Base-by-base conservation (phyloP, 1,140 invertebrate genomes). In the Potamilus streckersoni region DNA sequence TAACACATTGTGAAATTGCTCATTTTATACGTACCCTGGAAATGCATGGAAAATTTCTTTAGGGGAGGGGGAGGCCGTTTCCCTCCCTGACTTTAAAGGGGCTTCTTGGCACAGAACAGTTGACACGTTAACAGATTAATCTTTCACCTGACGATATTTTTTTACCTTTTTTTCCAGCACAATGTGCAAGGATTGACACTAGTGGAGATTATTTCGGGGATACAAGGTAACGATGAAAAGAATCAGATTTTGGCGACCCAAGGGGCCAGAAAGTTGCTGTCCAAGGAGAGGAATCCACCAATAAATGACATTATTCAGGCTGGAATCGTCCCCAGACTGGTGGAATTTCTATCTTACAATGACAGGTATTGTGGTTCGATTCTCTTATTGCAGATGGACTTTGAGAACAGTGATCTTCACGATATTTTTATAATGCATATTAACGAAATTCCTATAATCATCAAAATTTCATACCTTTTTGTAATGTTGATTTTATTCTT, bases 231-330 rank as follows among this genome's bases (percentile, higher is more conserved):
- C 15, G 85, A 88, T 70, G 61, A 73, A 4, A 67, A 80, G 5
- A 73, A 62, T 15, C 84, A 88, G 68, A 79, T 88, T 57, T 78
- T 82, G 15, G 85, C 86, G 38, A 86, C 88, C 6, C 88, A 89
- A 74, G 82, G 84, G 56, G 87, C 84, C 14, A 92, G 98, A 76
- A 99, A 98, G 91, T 91, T 99, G 71, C 91, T 99, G 11, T 99
- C 97, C 5, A 97, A 96, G 62, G 97, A 99, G 90, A 94, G 96
- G 82, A 99, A 99, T 92, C 98, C 98, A 82, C 98, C 98, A n/a
- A 99, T 99, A 85, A 96, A 99, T 92, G 94, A 95, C 75, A 92
- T 99, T 69, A 99, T 99, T 81, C 91, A 93, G 38, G 95, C 95
- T 90, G 96, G 96, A 67, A 97, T 99, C 87, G 92, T 99, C 78